Evolutionary conservation across 2,113 vertebrate species (phyloP).

Genomic region (Cromileptes altivelis): DNA sequence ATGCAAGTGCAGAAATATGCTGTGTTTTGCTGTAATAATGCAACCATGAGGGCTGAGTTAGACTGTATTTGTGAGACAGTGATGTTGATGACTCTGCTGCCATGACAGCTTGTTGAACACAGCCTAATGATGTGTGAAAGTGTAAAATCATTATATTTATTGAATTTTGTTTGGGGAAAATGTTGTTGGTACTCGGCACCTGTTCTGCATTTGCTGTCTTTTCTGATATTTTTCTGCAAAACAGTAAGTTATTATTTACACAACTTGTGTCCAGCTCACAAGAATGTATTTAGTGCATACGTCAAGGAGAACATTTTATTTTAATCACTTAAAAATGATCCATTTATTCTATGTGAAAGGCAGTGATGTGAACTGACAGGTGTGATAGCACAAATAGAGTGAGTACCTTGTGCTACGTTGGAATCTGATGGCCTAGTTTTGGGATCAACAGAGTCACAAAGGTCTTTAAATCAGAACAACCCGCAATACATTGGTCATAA

Average conservation of each 20-base stretch:
- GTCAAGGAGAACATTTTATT: not conserved
- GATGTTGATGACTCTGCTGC: constrained; percentile 2
- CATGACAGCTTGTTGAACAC: not conserved
- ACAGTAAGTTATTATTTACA: not conserved
- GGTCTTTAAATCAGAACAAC: not conserved
- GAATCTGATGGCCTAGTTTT: not conserved
- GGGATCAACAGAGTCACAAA: not conserved
- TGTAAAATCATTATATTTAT: constrained; percentile 19
- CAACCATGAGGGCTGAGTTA: not conserved
- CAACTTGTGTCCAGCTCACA: not conserved
- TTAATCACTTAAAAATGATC: not conserved
- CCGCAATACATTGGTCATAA: not conserved
- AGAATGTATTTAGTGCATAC: not conserved
- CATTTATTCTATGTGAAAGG: not conserved
- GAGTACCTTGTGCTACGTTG: not conserved
- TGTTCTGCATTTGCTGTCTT: not conserved
- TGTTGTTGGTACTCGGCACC: not conserved
- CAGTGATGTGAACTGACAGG: not conserved
- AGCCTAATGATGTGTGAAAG: not conserved
- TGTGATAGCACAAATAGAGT: not conserved
- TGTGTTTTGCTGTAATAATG: not conserved
- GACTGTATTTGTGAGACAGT: not conserved
- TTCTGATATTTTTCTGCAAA: not conserved
- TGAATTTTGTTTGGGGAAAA: not conserved
- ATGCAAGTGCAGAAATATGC: too few relatives aligned